Percentiles rank a stretch among this genome's conserved stretches.
Evolutionary conservation across 2,113 vertebrate genomes (phyloP).

Genomic region (Lasiurus borealis): DNA sequence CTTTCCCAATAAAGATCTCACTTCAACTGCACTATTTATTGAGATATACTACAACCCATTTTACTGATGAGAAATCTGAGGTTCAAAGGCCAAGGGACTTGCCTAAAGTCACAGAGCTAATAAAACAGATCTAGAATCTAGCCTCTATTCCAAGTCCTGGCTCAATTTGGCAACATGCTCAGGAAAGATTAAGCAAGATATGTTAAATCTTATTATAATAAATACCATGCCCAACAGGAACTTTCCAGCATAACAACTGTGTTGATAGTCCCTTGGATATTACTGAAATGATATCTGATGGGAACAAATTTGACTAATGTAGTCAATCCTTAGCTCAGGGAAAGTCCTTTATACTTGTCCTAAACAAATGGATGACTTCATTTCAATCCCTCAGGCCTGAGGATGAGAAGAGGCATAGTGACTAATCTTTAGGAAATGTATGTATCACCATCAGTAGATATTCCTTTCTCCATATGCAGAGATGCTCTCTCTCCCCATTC

Average conservation of each 20-base stretch:
- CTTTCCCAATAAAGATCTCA: constrained; percentile 20
- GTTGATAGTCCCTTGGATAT: constrained; percentile 15
- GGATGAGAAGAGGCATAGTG: background rate
- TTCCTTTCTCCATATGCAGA: background rate
- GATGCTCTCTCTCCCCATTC: background rate
- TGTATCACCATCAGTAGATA: no score
- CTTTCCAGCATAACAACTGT: background rate
- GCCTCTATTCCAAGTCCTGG: constrained; percentile 29
- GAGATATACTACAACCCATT: background rate
- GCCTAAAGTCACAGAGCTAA: background rate
- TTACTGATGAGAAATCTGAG: constrained; percentile 52
- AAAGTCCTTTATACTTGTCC: constrained; percentile 41
- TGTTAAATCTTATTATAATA: constrained; percentile 17
- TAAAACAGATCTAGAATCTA: constrained; percentile 21
- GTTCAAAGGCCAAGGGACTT: background rate
- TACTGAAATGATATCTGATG: background rate
- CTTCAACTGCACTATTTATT: background rate
- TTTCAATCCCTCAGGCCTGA: background rate
- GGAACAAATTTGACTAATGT: constrained; percentile 23
- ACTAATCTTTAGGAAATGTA: background rate
- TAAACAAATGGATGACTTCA: constrained; percentile 44
- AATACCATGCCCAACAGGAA: background rate
- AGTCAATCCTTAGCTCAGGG: background rate
- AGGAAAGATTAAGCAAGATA: constrained; percentile 27
- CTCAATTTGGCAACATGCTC: constrained; percentile 25